phyloP scores from a whole-genome alignment of 2,888 invertebrate species.

The Halictus quadricinctus region DNA sequence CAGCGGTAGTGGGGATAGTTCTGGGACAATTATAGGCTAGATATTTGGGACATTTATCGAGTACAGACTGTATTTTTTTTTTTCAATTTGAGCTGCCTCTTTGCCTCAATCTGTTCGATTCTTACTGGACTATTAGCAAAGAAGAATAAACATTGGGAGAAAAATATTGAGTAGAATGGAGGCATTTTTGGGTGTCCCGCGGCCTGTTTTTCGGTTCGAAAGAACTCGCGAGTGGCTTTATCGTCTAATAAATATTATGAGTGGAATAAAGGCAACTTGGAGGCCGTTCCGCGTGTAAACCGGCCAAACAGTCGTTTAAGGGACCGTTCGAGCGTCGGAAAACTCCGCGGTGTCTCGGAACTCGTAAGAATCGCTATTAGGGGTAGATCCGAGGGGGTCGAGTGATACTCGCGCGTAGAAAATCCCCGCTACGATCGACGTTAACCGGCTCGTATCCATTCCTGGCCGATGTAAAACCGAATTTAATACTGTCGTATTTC shows the following conservation, averaged over 20 bases:
- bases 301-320: constrained; percentile 37
- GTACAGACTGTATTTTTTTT: no score
- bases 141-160: background rate
- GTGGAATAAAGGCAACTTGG: constrained; percentile 10
- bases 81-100: no score
- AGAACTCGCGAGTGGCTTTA: constrained; percentile 27
- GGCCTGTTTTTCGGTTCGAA: background rate
- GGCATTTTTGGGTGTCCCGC: background rate
- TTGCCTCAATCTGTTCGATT: background rate
- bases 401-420: constrained; percentile 46
- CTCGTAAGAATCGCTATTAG: constrained; percentile 58
- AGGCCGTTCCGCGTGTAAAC: constrained; percentile 25
- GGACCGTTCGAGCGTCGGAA: constrained; percentile 42
- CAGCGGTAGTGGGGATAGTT: no score
- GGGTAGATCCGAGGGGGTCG: constrained; percentile 54
- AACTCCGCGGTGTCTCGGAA: constrained; percentile 39
- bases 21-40: no score
- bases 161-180: background rate
- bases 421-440: constrained; percentile 63
- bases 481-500: constrained; percentile 66
- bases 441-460: constrained; percentile 68
- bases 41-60: no score
- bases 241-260: constrained; percentile 41
- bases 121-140: background rate
- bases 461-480: constrained; percentile 63